These are phyloP conservation scores for Dryococelus australis DNA, from an alignment of 2,888 invertebrate species.

Conservation along the genomic window DNA sequence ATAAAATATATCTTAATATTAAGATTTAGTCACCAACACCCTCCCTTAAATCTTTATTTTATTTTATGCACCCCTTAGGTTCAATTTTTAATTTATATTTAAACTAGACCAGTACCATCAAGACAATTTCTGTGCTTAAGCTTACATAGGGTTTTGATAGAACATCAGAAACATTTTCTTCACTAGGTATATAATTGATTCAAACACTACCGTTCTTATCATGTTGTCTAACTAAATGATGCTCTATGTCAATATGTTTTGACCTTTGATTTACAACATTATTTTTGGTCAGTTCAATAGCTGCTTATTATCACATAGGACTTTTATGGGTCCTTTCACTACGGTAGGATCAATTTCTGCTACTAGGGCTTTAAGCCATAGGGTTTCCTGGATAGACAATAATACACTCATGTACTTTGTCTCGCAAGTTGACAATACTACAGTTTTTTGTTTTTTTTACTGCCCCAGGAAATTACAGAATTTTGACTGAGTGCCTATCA, in stretches of 20 bases:
- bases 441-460: background rate
- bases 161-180: no score
- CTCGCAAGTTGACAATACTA: no score
- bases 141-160: no score
- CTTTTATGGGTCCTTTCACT: background rate
- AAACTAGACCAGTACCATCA: no score
- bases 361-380: background rate
- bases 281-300: background rate
- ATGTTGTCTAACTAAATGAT: background rate
- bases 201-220: background rate
- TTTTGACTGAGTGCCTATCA: background rate
- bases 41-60: no score
- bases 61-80: no score
- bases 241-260: background rate
- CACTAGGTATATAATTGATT: background rate
- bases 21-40: no score
- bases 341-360: background rate
- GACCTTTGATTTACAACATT: background rate
- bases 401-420: background rate
- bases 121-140: no score
- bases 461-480: background rate
- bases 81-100: no score
- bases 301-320: background rate
- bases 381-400: background rate
- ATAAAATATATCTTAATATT: no score